Base-by-base conservation (phyloP, 2,797 vertebrate species). In the Centroberyx gerrardi region DNA sequence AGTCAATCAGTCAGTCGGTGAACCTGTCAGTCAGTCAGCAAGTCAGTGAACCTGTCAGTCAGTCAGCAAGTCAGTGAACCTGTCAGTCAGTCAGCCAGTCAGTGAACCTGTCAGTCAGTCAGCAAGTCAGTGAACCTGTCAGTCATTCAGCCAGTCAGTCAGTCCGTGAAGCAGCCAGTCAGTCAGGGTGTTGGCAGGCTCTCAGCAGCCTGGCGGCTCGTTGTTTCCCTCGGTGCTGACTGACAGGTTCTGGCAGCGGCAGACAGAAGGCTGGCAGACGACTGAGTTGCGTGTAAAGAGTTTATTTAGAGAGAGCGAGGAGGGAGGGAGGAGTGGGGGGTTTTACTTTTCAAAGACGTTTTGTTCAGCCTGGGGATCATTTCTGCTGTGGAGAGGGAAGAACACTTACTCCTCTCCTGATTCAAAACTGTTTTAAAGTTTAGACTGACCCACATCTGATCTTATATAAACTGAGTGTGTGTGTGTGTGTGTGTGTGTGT, bases 251-350 rank as follows among this genome's bases (percentile, higher is more conserved):
- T 55, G 68, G 77, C 68, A 51, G 72, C 74, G 27, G 69, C 74
- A 74, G 75, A 78, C 74, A 13, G 54, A 71, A 29, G 82, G 86
- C 76, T 62, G 74, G 81, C 78, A 14, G 90, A 85, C 89, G 88
- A 72, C 3, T 0, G 72, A 64, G 81, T 87, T 87, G 86, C 85
- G 77, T 92, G 85, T 87, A 78, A 87, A 86, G 83, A 88, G 86
- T 90, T 89, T 89, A 88, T 89, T 90, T 88, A 89, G 83, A 83
- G 53, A 18, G 36, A 38, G 69, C 44, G 76, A 5, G 54, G 36
- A 52, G 60, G 72, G 8, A 36, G 38, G 8, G 36, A 6, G 3
- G 29, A 1, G 17, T 1, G 10, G 0, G 18, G 52, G 29, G 15
- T 15, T 7, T 9, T 53, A 58, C 14, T 56, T 55, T 82, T 80